phyloP scores from a whole-genome alignment of 2,113 vertebrate genomes.

The Spermophilus dauricus region DNA sequence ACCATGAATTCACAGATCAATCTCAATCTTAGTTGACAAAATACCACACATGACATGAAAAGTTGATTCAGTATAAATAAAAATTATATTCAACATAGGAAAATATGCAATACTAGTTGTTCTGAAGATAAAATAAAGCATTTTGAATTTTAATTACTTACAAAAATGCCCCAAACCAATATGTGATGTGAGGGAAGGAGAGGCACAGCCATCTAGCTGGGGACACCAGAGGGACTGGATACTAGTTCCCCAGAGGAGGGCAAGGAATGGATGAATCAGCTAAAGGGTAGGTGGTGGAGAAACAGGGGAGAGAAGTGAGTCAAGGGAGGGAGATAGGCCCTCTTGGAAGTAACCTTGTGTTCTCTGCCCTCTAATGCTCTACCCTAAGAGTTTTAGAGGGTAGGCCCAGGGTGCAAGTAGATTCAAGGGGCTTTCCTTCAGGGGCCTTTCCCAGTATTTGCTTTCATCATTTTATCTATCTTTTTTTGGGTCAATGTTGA shows the following conservation, averaged over 20 bases:
- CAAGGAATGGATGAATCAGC: fast-evolving
- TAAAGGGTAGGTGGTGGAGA: background rate
- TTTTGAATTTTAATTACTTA: background rate
- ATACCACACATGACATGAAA: background rate
- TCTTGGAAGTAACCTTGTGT: fast-evolving
- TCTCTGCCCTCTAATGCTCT: too few relatives aligned
- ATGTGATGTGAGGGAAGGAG: background rate
- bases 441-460: background rate
- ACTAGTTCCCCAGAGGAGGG: background rate
- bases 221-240: background rate
- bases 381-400: background rate
- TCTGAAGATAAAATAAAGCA: background rate
- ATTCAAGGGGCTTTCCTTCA: background rate
- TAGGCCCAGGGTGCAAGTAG: fast-evolving
- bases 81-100: background rate
- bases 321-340: background rate
- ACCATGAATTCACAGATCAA: background rate
- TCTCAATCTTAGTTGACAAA: background rate
- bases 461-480: background rate
- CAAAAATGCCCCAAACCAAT: background rate
- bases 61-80: background rate
- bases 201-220: fast-evolving
- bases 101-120: background rate
- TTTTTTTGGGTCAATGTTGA: background rate
- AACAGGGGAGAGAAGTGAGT: too few relatives aligned